phyloP scores from a whole-genome alignment of 2,113 vertebrate species.

The Synodontis membranacea region DNA sequence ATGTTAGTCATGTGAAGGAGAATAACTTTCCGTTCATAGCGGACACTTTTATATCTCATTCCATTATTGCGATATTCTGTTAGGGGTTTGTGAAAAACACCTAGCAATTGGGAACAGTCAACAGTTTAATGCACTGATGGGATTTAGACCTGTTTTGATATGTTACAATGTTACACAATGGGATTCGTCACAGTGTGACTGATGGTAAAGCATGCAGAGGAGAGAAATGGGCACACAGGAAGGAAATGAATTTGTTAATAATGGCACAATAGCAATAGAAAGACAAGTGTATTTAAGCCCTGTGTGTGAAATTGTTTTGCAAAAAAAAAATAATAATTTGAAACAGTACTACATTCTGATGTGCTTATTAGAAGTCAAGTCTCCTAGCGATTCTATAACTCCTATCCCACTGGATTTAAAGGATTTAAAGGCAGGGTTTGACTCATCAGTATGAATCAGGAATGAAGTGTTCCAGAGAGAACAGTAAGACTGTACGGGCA shows the following conservation, averaged over 20 bases:
- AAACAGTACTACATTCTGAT: not conserved
- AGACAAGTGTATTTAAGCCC: not conserved
- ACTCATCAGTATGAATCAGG: conserved; percentile 11
- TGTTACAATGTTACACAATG: not conserved
- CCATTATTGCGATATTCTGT: not conserved
- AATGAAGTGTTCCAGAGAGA: not conserved
- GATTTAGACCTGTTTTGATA: not conserved
- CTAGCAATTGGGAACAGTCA: not conserved
- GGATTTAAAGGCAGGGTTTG: conserved; percentile 15
- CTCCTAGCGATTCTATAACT: not conserved
- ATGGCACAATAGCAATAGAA: not conserved
- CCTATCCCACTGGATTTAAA: not conserved
- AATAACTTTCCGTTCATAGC: not conserved
- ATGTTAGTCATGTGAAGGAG: not conserved
- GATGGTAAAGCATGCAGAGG: not conserved
- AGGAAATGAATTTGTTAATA: not conserved
- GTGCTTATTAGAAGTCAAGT: conserved; percentile 21
- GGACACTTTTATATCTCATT: not conserved
- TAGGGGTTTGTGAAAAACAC: not conserved
- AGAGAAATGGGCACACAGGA: not conserved
- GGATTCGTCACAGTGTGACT: not conserved
- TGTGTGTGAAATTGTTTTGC: not conserved
- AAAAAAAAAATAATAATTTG: not conserved
- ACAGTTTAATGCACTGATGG: not conserved
- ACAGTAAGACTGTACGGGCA: not conserved